Percentiles rank a stretch among this genome's conserved stretches.
phyloP scores from a whole-genome alignment of 2,888 invertebrate species.

The Argynnis bischoffii region DNA sequence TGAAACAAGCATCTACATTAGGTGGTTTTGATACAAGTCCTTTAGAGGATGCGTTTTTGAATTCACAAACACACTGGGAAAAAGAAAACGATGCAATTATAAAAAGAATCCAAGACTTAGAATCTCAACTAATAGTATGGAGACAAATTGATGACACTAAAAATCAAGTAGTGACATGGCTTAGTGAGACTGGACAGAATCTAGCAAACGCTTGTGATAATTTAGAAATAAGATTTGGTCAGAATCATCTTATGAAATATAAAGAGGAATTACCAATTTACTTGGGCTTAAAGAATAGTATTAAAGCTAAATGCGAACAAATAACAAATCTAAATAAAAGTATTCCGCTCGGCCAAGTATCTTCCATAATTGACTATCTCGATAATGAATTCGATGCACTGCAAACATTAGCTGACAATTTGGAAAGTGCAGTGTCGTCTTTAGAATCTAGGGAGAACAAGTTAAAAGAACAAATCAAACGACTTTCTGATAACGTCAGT shows the following conservation, averaged over 20 bases:
- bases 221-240: conserved; percentile 91
- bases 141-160: conserved; percentile 94
- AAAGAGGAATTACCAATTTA: conserved; percentile 92
- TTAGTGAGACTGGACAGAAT: conserved; percentile 90
- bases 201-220: conserved; percentile 89
- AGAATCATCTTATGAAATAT: conserved; percentile 90
- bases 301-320: conserved; percentile 90
- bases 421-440: conserved; percentile 87
- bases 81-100: conserved; percentile 87
- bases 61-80: conserved; percentile 86
- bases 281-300: conserved; percentile 88
- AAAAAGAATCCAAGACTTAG: conserved; percentile 89
- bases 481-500: conserved; percentile 86
- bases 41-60: conserved; percentile 82
- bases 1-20: conserved; percentile 86
- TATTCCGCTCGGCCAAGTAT: conserved; percentile 86
- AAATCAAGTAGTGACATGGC: conserved; percentile 91
- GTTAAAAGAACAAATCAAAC: conserved; percentile 87
- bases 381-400: conserved; percentile 90
- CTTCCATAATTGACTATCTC: conserved; percentile 85
- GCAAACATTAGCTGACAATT: conserved; percentile 86
- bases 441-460: conserved; percentile 89
- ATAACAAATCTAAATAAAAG: conserved; percentile 89
- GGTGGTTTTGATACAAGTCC: conserved; percentile 85
- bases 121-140: conserved; percentile 96